Evolutionary conservation across 2,888 invertebrate species (phyloP).

Genomic region (Altica lythri): DNA sequence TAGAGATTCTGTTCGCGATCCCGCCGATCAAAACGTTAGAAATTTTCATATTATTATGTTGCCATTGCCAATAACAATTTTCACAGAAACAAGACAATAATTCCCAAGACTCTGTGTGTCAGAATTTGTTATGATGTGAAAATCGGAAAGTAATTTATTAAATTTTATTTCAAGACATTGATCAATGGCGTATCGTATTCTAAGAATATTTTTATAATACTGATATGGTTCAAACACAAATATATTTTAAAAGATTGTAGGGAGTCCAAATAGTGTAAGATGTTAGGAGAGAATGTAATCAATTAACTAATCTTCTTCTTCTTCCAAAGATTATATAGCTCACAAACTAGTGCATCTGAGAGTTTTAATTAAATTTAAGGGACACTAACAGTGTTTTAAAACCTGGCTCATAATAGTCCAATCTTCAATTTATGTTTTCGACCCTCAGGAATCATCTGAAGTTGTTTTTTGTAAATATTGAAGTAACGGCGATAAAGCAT

Average conservation of each 20-base stretch:
- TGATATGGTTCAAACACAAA: not conserved
- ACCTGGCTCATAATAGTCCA: no score
- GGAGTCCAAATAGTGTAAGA: no score
- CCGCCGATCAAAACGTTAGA: slow-evolving; percentile 29
- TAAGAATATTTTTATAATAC: slow-evolving; percentile 8
- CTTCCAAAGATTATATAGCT: not conserved
- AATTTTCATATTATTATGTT: slow-evolving; percentile 35
- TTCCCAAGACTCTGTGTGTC: slow-evolving; percentile 23
- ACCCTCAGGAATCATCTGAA: no score
- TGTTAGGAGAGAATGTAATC: no score
- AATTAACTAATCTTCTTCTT: not conserved
- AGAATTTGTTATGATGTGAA: slow-evolving; percentile 21
- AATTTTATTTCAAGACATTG: slow-evolving; percentile 12
- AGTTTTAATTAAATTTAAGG: no score
- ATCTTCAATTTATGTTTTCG: no score
- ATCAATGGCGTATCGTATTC: not conserved
- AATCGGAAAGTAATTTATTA: slow-evolving; percentile 29
- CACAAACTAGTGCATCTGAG: not conserved
- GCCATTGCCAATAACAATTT: slow-evolving; percentile 32
- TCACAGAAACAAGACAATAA: slow-evolving; percentile 16
- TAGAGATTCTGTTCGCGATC: slow-evolving; percentile 32
- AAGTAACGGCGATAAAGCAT: no score
- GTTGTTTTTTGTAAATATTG: no score
- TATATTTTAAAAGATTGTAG: no score
- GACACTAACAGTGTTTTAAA: no score